Percentiles rank a stretch among this genome's conserved stretches.
These are phyloP conservation scores for Gobio gobio DNA, from an alignment of 2,113 vertebrate species.

Conservation along the genomic window DNA sequence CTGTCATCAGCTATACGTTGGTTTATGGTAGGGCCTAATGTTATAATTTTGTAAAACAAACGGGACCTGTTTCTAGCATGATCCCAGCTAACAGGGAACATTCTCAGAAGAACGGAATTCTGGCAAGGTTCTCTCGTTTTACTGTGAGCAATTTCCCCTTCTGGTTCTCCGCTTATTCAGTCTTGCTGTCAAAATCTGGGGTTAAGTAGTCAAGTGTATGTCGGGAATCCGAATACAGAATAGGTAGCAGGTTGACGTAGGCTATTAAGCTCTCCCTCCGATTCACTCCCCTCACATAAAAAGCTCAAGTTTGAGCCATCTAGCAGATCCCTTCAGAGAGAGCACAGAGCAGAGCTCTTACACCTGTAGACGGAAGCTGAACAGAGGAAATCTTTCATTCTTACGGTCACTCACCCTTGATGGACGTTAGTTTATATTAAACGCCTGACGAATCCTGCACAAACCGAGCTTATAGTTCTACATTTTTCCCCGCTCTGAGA, in stretches of 20 bases:
- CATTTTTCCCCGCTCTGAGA: background rate
- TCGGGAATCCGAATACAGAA: background rate
- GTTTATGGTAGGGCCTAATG: no score
- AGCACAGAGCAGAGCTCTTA: conserved; percentile 15
- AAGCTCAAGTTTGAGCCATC: background rate
- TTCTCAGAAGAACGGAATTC: no score
- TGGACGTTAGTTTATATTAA: background rate
- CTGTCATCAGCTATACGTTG: no score
- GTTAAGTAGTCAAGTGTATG: background rate
- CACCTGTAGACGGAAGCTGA: conserved; percentile 6
- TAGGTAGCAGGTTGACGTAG: conserved; percentile 20
- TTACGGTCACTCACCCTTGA: background rate
- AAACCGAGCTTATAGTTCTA: background rate
- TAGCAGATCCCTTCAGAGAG: background rate
- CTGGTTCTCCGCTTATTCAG: background rate
- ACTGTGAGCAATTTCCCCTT: background rate
- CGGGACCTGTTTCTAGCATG: no score
- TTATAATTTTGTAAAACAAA: no score
- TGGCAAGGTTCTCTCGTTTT: background rate
- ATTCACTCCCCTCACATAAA: conserved; percentile 1
- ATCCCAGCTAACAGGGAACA: no score
- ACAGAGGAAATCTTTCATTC: background rate
- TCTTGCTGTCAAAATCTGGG: background rate
- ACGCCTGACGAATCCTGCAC: background rate
- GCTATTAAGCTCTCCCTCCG: background rate